Base-by-base conservation (phyloP, 2,797 vertebrate genomes). In the Percopsis omiscomaycus region DNA sequence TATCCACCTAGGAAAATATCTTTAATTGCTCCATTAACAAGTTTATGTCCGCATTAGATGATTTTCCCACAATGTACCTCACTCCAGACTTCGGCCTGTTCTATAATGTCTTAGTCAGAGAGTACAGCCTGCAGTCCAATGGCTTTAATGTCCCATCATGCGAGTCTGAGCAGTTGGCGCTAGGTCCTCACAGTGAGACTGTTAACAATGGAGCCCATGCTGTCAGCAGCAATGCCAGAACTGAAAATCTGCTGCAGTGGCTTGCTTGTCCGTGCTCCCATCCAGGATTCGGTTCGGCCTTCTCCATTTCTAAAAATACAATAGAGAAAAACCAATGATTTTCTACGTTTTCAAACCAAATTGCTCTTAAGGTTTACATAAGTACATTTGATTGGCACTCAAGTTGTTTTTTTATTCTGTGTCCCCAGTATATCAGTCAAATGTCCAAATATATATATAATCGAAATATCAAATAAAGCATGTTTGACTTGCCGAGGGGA, bases 251-350 rank as follows among this genome's bases (percentile, higher is more conserved):
- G 84, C 79, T 68, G 79, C 64, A 63, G 68, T 75, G 66, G 64
- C 69, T 22, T 68, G 69, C 74, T 64, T 61, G 72, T 78, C 78
- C 71, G n/a, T 13, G 1, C 58, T 84, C 85, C 81, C 83, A 78
- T 69, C 70, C 65, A n/a, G 75, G 77, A 81, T 84, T 84, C 73
- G 71, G 67, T 22, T 37, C 66, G 15, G 61, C 22, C 32, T 14
- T 55, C 29, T 59, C 11, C 55, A 69, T 70, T 81, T 84, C 88
- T 90, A 72, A 73, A 86, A 88, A 87, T 77, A 89, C 72, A 81
- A 88, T 61, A 81, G 69, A 87, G 63, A 81, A 42, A 47, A 71
- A 86, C 54, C 79, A 84, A 88, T 87, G 79, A 88, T 50, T 79
- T 61, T 77, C 62, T 59, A 56, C 27, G 9, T 77, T 37, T 37